Evolutionary conservation across 1,140 invertebrate genomes (phyloP).

Genomic region (Ostrea edulis): DNA sequence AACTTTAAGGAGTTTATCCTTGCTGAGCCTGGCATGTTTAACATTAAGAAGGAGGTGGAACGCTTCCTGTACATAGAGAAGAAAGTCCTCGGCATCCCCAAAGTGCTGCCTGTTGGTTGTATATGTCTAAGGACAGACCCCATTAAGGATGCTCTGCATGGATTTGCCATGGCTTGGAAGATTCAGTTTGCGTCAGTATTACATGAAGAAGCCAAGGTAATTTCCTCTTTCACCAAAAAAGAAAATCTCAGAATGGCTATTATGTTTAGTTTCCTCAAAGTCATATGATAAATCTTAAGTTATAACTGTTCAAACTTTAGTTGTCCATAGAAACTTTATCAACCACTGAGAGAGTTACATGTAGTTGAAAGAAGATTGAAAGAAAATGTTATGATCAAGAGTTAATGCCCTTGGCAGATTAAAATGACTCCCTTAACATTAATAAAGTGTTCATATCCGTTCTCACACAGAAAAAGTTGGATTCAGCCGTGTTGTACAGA

Average conservation of each 20-base stretch:
- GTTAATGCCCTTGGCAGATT: too few species aligned
- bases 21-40: conserved; percentile 73
- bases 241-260: too few species aligned
- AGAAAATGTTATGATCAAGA: too few species aligned
- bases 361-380: too few species aligned
- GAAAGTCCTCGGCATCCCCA: conserved; percentile 75
- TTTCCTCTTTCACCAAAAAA: too few species aligned
- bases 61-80: conserved; percentile 72
- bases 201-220: conserved; percentile 78
- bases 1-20: conserved; percentile 78
- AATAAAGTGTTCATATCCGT: too few species aligned
- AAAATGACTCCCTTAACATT: too few species aligned
- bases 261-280: too few species aligned
- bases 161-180: conserved; percentile 79
- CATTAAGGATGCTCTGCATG: conserved; percentile 78
- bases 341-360: too few species aligned
- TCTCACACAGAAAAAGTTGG: conserved; percentile 74
- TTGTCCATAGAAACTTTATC: too few species aligned
- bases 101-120: conserved; percentile 72
- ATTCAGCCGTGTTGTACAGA: conserved; percentile 75
- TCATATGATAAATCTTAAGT: too few species aligned
- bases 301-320: too few species aligned
- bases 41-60: conserved; percentile 76
- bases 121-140: conserved; percentile 76
- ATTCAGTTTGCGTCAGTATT: conserved; percentile 77